Evolutionary conservation across 1,140 invertebrate species (phyloP).

Genomic region (Caenorhabditis latens): DNA sequence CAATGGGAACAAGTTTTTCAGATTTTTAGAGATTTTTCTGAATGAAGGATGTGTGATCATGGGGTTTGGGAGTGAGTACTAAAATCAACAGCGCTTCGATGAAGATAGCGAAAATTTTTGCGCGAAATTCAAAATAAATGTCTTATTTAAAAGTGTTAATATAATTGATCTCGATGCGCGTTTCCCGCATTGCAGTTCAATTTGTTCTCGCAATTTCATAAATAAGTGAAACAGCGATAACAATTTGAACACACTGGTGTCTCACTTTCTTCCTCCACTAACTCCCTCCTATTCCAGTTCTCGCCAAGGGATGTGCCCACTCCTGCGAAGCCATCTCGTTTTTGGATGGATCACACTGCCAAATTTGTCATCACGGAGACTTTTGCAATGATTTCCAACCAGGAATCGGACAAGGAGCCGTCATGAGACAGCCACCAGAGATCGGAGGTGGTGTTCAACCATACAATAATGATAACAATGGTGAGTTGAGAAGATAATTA

Average conservation of each 20-base stretch:
- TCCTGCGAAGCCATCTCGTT: not conserved
- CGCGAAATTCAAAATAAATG: no score
- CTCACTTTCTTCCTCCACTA: not conserved
- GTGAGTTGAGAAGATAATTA: not conserved
- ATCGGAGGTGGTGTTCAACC: slow-evolving; percentile 16
- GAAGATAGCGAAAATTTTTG: no score
- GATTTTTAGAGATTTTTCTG: no score
- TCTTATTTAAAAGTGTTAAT: no score
- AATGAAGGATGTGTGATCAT: no score
- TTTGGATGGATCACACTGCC: not conserved
- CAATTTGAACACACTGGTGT: not conserved
- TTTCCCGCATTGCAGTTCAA: no score
- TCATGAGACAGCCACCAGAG: slow-evolving; percentile 25
- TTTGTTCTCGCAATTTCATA: no score
- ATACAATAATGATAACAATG: not conserved
- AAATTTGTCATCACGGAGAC: not conserved
- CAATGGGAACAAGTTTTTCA: no score
- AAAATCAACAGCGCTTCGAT: no score
- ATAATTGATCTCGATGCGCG: no score
- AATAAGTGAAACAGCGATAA: not conserved
- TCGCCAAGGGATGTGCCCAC: slow-evolving; percentile 30
- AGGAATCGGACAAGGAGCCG: slow-evolving; percentile 16
- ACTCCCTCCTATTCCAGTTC: not conserved
- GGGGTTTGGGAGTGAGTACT: no score
- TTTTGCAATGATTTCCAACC: slow-evolving; percentile 3